Conservation (phyloP, 2,888 invertebrate species). For the Habrosyne pyritoides region DNA sequence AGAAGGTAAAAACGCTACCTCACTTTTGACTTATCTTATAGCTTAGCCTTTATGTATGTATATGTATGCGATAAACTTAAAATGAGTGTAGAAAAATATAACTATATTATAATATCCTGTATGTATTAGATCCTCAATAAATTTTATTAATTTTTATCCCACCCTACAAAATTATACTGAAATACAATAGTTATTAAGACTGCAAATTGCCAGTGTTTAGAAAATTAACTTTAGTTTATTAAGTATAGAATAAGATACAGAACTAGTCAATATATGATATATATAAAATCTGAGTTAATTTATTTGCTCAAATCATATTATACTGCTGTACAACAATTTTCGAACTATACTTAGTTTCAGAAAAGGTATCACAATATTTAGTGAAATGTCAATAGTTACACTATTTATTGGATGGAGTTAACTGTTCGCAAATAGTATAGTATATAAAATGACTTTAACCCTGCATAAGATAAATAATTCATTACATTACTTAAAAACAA, state of each 20-base stretch:
- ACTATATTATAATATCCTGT: constrained; percentile 19
- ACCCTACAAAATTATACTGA: constrained; percentile 29
- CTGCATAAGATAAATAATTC: not conserved
- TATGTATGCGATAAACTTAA: constrained; percentile 33
- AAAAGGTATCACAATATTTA: not conserved
- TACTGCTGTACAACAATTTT: constrained; percentile 26
- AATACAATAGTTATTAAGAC: constrained; percentile 64
- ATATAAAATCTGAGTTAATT: constrained; percentile 57
- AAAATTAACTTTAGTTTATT: constrained; percentile 57
- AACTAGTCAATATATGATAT: constrained; percentile 77
- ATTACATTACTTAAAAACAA: not conserved
- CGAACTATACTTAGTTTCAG: constrained; percentile 8
- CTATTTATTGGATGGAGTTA: no score
- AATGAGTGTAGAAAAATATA: constrained; percentile 12
- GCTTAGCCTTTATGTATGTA: constrained; percentile 71
- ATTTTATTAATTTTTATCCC: constrained; percentile 29
- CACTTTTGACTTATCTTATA: constrained; percentile 78
- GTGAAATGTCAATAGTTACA: constrained; percentile 4
- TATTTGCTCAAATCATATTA: constrained; percentile 59
- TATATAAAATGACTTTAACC: not conserved
- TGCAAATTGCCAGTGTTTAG: constrained; percentile 78
- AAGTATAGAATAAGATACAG: constrained; percentile 67
- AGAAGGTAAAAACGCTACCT: constrained; percentile 82
- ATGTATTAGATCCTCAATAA: constrained; percentile 31
- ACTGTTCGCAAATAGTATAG: not conserved